phyloP scores from a whole-genome alignment of 2,888 invertebrate genomes.

The Nowickia ferox region DNA sequence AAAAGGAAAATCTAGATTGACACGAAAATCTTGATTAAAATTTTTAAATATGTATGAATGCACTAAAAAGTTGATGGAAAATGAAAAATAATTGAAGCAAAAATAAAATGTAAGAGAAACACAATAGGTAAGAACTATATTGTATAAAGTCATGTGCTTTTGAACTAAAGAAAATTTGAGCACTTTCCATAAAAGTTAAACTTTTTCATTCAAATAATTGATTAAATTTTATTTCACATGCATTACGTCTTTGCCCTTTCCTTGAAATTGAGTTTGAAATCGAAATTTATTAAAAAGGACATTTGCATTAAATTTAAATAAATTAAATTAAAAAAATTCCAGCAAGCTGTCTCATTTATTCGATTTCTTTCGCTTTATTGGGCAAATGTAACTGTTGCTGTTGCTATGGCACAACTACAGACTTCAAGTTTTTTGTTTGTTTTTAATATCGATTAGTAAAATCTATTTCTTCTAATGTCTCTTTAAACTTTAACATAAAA shows the following conservation, averaged over 20 bases:
- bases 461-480: conserved; percentile 56
- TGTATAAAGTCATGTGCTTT: not conserved
- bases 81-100: conserved; percentile 55
- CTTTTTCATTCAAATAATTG: conserved; percentile 26
- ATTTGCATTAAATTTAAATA: conserved; percentile 79
- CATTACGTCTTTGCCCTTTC: conserved; percentile 29
- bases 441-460: conserved; percentile 53
- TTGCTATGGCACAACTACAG: conserved; percentile 21
- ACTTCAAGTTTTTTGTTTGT: conserved; percentile 16
- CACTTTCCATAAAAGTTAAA: conserved; percentile 50
- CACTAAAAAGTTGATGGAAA: conserved; percentile 55
- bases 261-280: conserved; percentile 12
- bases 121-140: conserved; percentile 62
- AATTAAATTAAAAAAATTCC: conserved; percentile 76
- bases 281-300: conserved; percentile 40
- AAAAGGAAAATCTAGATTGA: conserved; percentile 24
- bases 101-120: conserved; percentile 52
- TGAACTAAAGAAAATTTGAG: conserved; percentile 19
- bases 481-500: conserved; percentile 68
- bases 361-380: conserved; percentile 22
- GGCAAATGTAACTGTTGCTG: conserved; percentile 41
- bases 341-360: conserved; percentile 40
- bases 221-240: conserved; percentile 38
- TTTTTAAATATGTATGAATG: conserved; percentile 82
- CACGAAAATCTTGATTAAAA: conserved; percentile 82